phyloP scores from a whole-genome alignment of 2,888 invertebrate genomes.

The Dryadula phaetusa region DNA sequence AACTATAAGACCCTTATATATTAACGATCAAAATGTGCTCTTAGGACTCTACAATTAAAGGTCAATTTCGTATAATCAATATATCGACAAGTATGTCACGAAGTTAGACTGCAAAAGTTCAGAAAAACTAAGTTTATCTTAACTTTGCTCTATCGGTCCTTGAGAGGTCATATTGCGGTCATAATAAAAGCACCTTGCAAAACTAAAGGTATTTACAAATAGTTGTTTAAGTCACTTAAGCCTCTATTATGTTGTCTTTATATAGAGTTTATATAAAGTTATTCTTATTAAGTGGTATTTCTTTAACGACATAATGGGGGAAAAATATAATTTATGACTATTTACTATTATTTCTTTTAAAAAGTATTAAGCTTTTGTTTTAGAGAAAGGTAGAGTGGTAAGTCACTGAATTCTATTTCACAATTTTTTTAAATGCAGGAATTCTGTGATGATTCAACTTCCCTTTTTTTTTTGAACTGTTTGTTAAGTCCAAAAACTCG shows the following conservation, averaged over 20 bases:
- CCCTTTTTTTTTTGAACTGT: too few relatives aligned
- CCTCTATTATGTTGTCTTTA: background rate
- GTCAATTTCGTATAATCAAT: background rate
- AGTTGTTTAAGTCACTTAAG: conserved; percentile 4
- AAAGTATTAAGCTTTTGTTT: too few relatives aligned
- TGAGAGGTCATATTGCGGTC: conserved; percentile 30
- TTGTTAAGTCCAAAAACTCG: too few relatives aligned
- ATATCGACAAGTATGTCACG: conserved; percentile 25
- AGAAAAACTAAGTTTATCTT: conserved; percentile 36
- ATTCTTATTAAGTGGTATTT: background rate
- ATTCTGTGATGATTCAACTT: too few relatives aligned
- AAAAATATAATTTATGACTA: too few relatives aligned
- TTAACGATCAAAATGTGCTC: conserved; percentile 5
- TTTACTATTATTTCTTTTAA: too few relatives aligned
- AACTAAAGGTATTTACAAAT: conserved; percentile 29
- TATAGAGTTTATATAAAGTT: background rate
- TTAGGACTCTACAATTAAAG: background rate
- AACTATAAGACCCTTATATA: conserved; percentile 34
- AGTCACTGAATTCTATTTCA: too few relatives aligned
- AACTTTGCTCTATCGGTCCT: conserved; percentile 30
- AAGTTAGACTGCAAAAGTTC: conserved; percentile 31
- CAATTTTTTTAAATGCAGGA: too few relatives aligned
- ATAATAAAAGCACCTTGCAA: conserved; percentile 15
- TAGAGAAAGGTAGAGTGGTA: too few relatives aligned
- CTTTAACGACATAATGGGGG: background rate